Conservation (phyloP, 2,888 invertebrate species). For the Acronicta alni region DNA sequence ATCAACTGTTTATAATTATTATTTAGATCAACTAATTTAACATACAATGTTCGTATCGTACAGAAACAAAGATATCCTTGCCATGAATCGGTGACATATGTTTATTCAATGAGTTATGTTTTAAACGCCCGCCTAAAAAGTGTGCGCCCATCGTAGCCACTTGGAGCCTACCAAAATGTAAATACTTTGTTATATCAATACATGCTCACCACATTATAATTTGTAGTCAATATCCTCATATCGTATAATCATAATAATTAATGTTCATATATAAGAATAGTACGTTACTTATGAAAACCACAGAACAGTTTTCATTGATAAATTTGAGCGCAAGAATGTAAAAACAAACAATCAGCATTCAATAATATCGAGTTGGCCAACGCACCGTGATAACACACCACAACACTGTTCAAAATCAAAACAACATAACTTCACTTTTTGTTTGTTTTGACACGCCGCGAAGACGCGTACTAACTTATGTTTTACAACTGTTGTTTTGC, state of each 20-base stretch:
- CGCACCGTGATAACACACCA: constrained; percentile 48
- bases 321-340: constrained; percentile 25
- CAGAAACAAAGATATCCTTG: no score
- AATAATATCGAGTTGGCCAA: constrained; percentile 33
- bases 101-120: background rate
- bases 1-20: no score
- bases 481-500: constrained; percentile 1
- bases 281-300: no score
- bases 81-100: background rate
- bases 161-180: background rate
- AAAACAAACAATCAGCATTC: constrained; percentile 64
- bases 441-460: constrained; percentile 45
- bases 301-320: background rate
- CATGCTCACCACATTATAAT: no score
- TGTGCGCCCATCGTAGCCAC: constrained; percentile 25
- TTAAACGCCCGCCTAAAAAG: constrained; percentile 30
- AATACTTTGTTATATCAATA: no score
- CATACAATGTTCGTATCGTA: no score
- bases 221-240: no score
- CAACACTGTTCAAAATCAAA: constrained; percentile 51
- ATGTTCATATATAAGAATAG: no score
- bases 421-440: constrained; percentile 48
- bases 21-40: no score
- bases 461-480: constrained; percentile 27
- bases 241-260: no score